Evolutionary conservation across 2,888 invertebrate genomes (phyloP), one percentile per base, ranked within the genome.

Genomic region (Papilio gigon): DNA sequence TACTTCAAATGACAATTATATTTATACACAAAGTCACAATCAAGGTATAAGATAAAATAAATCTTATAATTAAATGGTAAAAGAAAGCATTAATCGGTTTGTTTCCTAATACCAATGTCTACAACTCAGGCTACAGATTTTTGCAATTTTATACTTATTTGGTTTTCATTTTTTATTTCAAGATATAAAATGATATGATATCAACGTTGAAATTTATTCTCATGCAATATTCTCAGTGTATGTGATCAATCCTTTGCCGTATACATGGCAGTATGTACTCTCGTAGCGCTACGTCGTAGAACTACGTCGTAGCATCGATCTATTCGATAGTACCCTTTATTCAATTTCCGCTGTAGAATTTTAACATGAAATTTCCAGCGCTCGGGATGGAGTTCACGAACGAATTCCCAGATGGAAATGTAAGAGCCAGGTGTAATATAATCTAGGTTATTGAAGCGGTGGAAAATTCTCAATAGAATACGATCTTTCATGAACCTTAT

Each of bases 341-440:
- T 66, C 61, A 44, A 68, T 68, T 70, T 64, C 35, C 60, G 25
- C 25, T 20, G 33, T 63, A 62, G 42, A 67, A 44, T 59, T 65
- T 63, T 50, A 56, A 67, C 66, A 61, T 66, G 65, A 64, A 63
- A 68, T 67, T 65, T 72, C 70, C 65, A 63, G 68, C 67, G 67
- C 67, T 33, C 63, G 70, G 70, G 71, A 74, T 70, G 75, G 74
- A 70, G 73, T 74, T 71, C 72, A 61, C 65, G 68, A 71, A 73
- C 73, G 75, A 70, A 70, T 71, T 74, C 73, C 64, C 71, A 44
- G 71, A 71, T 70, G 63, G 70, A 70, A 72, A 74, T 71, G 69
- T 69, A 70, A 78, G 75, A 75, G 74, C 70, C 71, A 76, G 73
- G 75, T 76, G 69, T 77, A 78, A 79, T 81, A 79, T 83, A 81